Percentiles rank a stretch among this genome's conserved stretches.
Evolutionary conservation across 2,113 vertebrate genomes (phyloP).

Genomic region (Otolemur garnettii): DNA sequence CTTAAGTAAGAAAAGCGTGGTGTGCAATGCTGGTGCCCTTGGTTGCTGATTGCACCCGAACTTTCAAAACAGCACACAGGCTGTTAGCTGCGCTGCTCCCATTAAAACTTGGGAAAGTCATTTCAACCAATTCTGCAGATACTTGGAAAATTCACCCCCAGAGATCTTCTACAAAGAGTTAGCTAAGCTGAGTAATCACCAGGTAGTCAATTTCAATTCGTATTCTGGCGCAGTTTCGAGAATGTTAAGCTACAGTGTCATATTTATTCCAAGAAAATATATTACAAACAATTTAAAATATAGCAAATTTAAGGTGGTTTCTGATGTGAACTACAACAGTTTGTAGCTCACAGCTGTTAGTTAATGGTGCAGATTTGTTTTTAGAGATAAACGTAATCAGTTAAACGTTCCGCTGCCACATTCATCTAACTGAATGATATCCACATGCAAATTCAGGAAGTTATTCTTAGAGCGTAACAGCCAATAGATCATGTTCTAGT

Average conservation of each 20-base stretch:
- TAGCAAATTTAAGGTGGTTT: conserved; percentile 69
- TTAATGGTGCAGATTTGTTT: conserved; percentile 76
- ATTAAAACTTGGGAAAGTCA: conserved; percentile 37
- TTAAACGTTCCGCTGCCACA: conserved; percentile 72
- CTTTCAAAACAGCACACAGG: conserved; percentile 23
- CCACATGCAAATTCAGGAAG: conserved; percentile 68
- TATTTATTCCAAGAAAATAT: conserved; percentile 70
- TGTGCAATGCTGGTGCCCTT: background rate
- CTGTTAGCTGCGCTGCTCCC: conserved; percentile 26
- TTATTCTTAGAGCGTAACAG: conserved; percentile 52
- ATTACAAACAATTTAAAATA: conserved; percentile 53
- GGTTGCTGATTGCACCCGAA: conserved; percentile 12
- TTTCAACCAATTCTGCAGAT: conserved; percentile 50
- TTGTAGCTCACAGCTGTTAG: conserved; percentile 76
- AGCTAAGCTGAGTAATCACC: conserved; percentile 52
- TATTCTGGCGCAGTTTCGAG: conserved; percentile 45
- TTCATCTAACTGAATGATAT: conserved; percentile 73
- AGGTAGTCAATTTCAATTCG: conserved; percentile 61
- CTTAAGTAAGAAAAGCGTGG: background rate
- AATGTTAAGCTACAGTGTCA: conserved; percentile 47
- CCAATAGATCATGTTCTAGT: conserved; percentile 68
- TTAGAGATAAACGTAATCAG: conserved; percentile 72
- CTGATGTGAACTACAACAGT: conserved; percentile 59
- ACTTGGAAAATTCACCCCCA: conserved; percentile 41
- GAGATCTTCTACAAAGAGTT: conserved; percentile 58